A percentile compares a stretch with the other conserved stretches of the same genome.
Evolutionary conservation across 2,888 invertebrate genomes (phyloP).

Genomic region (Chouioia cunea): DNA sequence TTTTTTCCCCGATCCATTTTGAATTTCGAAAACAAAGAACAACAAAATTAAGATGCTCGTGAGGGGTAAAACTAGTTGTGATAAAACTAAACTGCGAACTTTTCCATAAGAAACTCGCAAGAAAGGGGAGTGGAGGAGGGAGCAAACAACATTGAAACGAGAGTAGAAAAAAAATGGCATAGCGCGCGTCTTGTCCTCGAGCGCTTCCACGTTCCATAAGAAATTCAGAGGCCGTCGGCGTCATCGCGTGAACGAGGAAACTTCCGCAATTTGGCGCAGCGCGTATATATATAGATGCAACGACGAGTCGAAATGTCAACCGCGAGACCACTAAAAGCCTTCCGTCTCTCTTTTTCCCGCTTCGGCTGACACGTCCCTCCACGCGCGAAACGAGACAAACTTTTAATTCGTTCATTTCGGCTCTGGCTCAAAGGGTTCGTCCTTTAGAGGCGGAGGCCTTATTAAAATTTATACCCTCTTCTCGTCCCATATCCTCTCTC

Average conservation of each 20-base stretch:
- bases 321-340: slow-evolving; percentile 62
- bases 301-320: slow-evolving; percentile 65
- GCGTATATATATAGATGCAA: slow-evolving; percentile 32
- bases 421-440: slow-evolving; percentile 64
- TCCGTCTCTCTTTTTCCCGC: slow-evolving; percentile 37
- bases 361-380: slow-evolving; percentile 22
- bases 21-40: not conserved
- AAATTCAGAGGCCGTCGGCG: slow-evolving; percentile 51
- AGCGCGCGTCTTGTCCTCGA: too few relatives aligned
- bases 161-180: too few relatives aligned
- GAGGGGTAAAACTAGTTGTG: not conserved
- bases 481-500: slow-evolving; percentile 28
- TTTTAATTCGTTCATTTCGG: slow-evolving; percentile 68
- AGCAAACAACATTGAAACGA: too few relatives aligned
- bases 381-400: slow-evolving; percentile 61
- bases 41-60: slow-evolving; percentile 10
- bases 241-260: slow-evolving; percentile 61
- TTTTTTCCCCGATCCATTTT: too few relatives aligned
- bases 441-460: slow-evolving; percentile 59
- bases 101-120: not conserved
- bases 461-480: slow-evolving; percentile 66
- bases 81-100: slow-evolving; percentile 21
- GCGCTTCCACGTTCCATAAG: slow-evolving; percentile 42
- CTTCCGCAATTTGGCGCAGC: slow-evolving; percentile 59
- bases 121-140: slow-evolving; percentile 1